phyloP scores from a whole-genome alignment of 2,797 vertebrate species.

The Lagorchestes hirsutus region DNA sequence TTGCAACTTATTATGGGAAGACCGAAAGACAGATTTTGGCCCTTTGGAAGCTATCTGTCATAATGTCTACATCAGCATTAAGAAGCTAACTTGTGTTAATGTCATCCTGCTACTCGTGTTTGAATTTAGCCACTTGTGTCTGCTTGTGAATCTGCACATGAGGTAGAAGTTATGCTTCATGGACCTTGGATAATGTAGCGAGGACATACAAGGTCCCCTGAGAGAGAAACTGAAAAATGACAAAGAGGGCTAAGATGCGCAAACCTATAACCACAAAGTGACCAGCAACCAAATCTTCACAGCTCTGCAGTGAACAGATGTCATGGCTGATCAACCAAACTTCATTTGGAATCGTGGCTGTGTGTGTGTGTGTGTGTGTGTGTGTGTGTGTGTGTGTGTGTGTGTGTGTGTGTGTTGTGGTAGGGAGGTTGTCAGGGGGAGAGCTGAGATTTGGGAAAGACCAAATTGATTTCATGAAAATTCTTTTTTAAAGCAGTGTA shows the following conservation, averaged over 20 bases:
- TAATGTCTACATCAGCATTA: slow-evolving; percentile 55
- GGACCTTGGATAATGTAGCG: slow-evolving; percentile 80
- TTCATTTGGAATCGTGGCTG: not conserved
- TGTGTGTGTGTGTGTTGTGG: not conserved
- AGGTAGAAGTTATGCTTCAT: slow-evolving; percentile 81
- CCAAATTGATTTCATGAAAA: not conserved
- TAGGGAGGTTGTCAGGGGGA: not conserved
- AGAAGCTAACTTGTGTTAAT: slow-evolving; percentile 71
- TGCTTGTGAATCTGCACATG: slow-evolving; percentile 80
- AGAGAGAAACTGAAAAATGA: slow-evolving; percentile 27
- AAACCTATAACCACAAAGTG: not conserved
- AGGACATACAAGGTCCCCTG: slow-evolving; percentile 75
- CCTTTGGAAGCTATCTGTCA: slow-evolving; percentile 67
- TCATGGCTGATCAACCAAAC: not conserved
- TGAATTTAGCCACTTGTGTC: slow-evolving; percentile 79
- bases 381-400: not conserved
- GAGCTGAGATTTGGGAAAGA: not conserved
- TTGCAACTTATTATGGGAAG: slow-evolving; percentile 73
- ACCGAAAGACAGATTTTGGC: slow-evolving; percentile 74
- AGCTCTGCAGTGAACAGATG: not conserved
- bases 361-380: not conserved
- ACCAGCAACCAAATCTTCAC: not conserved
- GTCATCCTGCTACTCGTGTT: slow-evolving; percentile 73
- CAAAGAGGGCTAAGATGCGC: not conserved
- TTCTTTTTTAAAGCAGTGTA: slow-evolving; percentile 29